Base-by-base conservation (phyloP, 30 jellyfish, hydroid and myxozoan species). In the Cassiopea xamachana region DNA sequence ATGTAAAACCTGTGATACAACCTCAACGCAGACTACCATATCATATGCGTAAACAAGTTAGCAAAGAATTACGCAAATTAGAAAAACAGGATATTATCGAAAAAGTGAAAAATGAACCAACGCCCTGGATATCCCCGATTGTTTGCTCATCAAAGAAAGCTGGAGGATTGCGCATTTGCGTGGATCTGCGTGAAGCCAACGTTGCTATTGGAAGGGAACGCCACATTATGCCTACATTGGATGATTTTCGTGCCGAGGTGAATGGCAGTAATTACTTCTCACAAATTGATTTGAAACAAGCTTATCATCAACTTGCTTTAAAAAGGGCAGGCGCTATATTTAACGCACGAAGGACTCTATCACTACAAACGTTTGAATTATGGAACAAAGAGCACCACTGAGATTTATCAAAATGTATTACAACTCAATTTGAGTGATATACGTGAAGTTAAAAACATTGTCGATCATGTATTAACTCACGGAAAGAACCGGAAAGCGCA, bases 51-150 rank as follows among this genome's bases (percentile, higher is more conserved):
- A 46, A 75, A 48, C 45, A n/a, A 75, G 84, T 48, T 55, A 55
- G 64, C 64, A 55, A 55, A 55, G 64, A 55, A 55, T 55, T 55
- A 55, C 64, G 64, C 14, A 49, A 67, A 48, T 19, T 83, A 15
- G 87, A 61, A 46, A 45, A 48, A 10, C 79, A 49, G 44, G 81
- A 75, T 15, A 39, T 79, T 4, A 48, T 7, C 46, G 80, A 80
- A 64, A 27, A 48, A 3, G 80, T 80, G 46, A 77, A 77, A 18
- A 75, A 16, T 9, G 60, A 16, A 15, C 76, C 79, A 8, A 19
- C 94, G 18, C 94, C 48, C 10, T 87, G 94, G 94, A 81, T 77
- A 44, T 55, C 90, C 47, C 94, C 89, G 46, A 75, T 87, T 9
- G 94, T 87, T 46, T 71, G 48, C 48, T 84, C 60, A 18, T 83